These are phyloP conservation scores for Noctua pronuba DNA, from an alignment of 2,888 invertebrate species.

Conservation along the genomic window DNA sequence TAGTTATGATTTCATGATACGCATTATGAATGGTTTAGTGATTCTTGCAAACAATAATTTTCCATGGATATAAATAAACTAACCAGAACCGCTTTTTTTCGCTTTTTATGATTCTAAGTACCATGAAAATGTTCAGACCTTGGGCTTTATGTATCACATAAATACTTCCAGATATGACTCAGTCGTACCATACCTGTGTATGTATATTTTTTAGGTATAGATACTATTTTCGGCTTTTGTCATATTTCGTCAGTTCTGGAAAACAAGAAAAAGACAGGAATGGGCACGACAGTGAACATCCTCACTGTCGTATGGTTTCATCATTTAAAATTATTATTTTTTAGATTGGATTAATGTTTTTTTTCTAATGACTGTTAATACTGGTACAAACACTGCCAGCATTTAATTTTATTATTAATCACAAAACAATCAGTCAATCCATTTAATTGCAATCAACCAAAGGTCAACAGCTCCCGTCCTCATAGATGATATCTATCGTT, in stretches of 20 bases:
- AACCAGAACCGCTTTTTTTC: conserved; percentile 44
- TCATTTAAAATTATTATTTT: neutral
- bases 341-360: neutral
- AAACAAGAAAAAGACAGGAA: neutral
- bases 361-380: neutral
- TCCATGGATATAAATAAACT: conserved; percentile 50
- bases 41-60: conserved; percentile 37
- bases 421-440: conserved; percentile 2
- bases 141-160: conserved; percentile 32
- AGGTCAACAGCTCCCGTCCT: neutral
- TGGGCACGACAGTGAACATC: neutral
- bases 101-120: conserved; percentile 59
- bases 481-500: neutral
- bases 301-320: no score
- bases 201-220: neutral
- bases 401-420: neutral
- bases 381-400: neutral
- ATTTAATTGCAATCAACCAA: neutral
- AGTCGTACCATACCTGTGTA: conserved; percentile 4
- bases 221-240: neutral
- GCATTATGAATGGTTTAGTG: neutral
- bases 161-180: conserved; percentile 51
- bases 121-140: conserved; percentile 55
- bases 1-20: neutral
- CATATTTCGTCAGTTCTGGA: fast-evolving